A percentile compares a stretch with the other conserved stretches of the same genome.
Conservation (phyloP, 2,113 vertebrate genomes). For the Struthio camelus region DNA sequence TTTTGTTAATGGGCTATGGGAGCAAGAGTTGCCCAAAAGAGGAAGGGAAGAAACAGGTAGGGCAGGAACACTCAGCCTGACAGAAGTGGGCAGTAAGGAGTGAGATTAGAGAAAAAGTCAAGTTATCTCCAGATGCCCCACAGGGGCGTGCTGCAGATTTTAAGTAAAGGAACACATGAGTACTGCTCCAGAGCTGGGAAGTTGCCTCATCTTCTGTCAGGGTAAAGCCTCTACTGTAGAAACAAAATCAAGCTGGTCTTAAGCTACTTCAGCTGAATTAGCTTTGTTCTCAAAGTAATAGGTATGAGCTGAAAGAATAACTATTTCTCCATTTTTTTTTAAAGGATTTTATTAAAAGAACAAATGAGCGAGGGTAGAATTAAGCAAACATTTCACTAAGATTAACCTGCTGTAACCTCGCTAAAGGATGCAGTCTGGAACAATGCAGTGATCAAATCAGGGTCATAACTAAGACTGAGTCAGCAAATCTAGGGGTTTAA, state of each 20-base stretch:
- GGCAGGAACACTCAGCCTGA: neutral
- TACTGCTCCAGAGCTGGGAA: neutral
- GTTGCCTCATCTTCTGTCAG: neutral
- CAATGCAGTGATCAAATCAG: slow-evolving; percentile 37
- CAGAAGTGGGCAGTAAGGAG: neutral
- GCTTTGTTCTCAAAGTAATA: slow-evolving; percentile 37
- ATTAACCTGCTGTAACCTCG: slow-evolving; percentile 32
- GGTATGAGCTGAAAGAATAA: slow-evolving; percentile 42
- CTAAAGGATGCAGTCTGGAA: slow-evolving; percentile 25
- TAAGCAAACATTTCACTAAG: slow-evolving; percentile 44
- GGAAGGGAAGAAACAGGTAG: neutral
- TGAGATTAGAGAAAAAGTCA: neutral
- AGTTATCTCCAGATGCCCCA: neutral
- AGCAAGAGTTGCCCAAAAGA: neutral
- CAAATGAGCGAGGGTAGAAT: slow-evolving; percentile 4
- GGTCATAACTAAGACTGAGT: slow-evolving; percentile 35
- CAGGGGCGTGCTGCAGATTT: neutral
- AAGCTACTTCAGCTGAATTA: slow-evolving; percentile 43
- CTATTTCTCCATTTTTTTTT: slow-evolving; percentile 33
- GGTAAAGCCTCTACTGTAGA: neutral
- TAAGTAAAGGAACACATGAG: neutral
- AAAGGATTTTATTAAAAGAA: slow-evolving; percentile 53
- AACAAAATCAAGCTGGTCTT: slow-evolving; percentile 4
- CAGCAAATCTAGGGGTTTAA: slow-evolving; percentile 26
- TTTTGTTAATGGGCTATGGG: neutral